Evolutionary conservation across 2,888 invertebrate genomes (phyloP).

Genomic region (Callimorpha dominula): DNA sequence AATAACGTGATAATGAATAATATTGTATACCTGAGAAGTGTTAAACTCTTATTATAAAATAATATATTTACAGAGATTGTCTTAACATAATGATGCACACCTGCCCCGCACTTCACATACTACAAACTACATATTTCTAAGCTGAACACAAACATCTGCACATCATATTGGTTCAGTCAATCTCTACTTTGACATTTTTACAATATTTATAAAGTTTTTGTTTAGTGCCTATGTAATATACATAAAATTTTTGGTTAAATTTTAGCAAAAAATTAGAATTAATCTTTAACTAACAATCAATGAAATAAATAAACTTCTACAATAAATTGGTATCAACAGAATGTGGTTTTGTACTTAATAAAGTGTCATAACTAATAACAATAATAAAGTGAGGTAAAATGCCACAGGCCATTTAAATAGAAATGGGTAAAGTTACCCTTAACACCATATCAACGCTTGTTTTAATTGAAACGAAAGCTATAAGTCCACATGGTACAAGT

Average conservation of each 20-base stretch:
- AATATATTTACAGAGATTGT: conserved; percentile 22
- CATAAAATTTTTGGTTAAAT: conserved; percentile 11
- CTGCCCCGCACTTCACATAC: neutral
- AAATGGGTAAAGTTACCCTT: neutral
- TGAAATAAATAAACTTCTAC: conserved; percentile 22
- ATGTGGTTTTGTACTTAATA: conserved; percentile 36
- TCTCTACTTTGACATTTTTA: conserved; percentile 10
- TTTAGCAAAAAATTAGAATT: conserved; percentile 6
- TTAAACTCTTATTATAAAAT: conserved; percentile 27
- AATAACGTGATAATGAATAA: conserved; percentile 19
- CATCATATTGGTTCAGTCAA: conserved; percentile 6
- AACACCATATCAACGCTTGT: conserved; percentile 3
- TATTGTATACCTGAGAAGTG: conserved; percentile 17
- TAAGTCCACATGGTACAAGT: conserved; percentile 8
- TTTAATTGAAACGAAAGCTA: conserved; percentile 6
- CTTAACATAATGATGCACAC: neutral
- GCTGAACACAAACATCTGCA: conserved; percentile 8
- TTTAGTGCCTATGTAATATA: conserved; percentile 9
- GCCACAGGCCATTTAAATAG: neutral
- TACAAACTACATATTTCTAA: conserved; percentile 5
- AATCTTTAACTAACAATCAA: neutral
- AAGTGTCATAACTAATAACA: conserved; percentile 13
- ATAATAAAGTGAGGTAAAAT: conserved; percentile 23
- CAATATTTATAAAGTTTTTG: conserved; percentile 5
- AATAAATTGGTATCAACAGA: conserved; percentile 26